Evolutionary conservation across 2,888 invertebrate genomes (phyloP).

Genomic region (Spilosoma lubricipeda): DNA sequence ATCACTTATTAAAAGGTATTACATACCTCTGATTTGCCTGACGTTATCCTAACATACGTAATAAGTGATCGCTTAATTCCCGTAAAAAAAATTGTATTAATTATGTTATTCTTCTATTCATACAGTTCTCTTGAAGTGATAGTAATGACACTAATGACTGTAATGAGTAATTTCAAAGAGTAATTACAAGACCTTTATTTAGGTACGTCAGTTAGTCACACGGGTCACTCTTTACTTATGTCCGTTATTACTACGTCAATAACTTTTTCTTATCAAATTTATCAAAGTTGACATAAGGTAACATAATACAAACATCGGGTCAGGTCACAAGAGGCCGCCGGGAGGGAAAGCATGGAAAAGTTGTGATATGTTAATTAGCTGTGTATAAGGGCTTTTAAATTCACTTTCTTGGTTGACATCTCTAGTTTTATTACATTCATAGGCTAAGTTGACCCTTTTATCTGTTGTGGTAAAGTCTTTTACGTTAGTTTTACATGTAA

Average conservation of each 20-base stretch:
- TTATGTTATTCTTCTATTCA: not conserved
- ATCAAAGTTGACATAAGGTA: constrained; percentile 8
- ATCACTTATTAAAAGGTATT: too few relatives aligned
- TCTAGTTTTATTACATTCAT: too few relatives aligned
- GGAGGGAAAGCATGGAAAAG: constrained; percentile 18
- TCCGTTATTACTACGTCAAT: not conserved
- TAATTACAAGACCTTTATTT: not conserved
- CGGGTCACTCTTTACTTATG: not conserved
- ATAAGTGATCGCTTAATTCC: too few relatives aligned
- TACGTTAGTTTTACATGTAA: too few relatives aligned
- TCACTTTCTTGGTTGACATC: too few relatives aligned
- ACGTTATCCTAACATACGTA: too few relatives aligned
- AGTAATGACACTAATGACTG: too few relatives aligned
- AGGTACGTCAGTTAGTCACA: not conserved
- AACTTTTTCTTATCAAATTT: constrained; percentile 10
- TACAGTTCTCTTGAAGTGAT: not conserved
- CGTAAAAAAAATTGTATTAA: too few relatives aligned
- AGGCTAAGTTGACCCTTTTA: not conserved
- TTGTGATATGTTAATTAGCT: constrained; percentile 20
- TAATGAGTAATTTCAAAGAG: not conserved
- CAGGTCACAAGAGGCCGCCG: constrained; percentile 6
- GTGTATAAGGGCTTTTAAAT: not conserved
- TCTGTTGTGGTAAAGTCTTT: too few relatives aligned
- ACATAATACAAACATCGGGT: not conserved
- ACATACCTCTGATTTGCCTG: too few relatives aligned